These are phyloP conservation scores for Acanthopleura granulata DNA, from an alignment of 2,888 invertebrate species.

Conservation along the genomic window DNA sequence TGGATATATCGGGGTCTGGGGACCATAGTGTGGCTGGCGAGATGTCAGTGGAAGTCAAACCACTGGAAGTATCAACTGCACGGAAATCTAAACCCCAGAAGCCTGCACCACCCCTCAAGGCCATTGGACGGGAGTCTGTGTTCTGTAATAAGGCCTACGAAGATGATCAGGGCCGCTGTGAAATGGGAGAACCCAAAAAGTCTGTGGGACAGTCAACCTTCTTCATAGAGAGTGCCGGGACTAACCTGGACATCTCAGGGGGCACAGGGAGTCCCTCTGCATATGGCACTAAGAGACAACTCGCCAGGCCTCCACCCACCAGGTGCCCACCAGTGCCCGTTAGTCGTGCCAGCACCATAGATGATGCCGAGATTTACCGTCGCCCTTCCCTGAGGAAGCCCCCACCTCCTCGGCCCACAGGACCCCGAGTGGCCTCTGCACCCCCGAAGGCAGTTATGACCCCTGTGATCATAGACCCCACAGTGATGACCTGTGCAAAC, in stretches of 20 bases:
- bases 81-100: not conserved
- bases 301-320: not conserved
- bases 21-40: not conserved
- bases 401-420: conserved; percentile 56
- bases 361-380: conserved; percentile 30
- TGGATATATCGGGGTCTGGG: not conserved
- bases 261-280: not conserved
- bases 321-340: conserved; percentile 38
- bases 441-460: conserved; percentile 47
- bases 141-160: conserved; percentile 31
- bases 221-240: not conserved
- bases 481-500: not conserved
- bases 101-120: not conserved
- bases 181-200: not conserved
- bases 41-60: not conserved
- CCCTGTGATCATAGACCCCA: conserved; percentile 27
- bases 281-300: not conserved
- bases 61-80: not conserved
- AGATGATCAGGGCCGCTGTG: not conserved
- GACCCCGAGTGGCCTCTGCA: conserved; percentile 48
- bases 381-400: conserved; percentile 45
- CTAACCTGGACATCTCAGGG: not conserved
- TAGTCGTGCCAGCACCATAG: conserved; percentile 31
- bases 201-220: conserved; percentile 17
- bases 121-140: conserved; percentile 34